phyloP scores from a whole-genome alignment of 2,888 invertebrate genomes.

The Thymelicus lineola region DNA sequence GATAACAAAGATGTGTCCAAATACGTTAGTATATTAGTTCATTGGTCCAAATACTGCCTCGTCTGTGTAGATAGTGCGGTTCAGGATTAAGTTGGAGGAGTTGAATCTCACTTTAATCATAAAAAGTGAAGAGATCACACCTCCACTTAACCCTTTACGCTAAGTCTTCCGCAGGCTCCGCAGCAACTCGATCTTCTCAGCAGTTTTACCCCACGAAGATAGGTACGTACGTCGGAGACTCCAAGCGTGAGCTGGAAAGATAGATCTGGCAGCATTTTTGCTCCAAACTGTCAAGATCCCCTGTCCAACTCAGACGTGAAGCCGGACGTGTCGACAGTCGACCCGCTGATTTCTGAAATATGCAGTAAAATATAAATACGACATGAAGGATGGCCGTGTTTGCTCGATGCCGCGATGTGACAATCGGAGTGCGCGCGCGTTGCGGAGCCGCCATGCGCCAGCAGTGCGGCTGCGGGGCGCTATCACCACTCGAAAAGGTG shows the following conservation, averaged over 20 bases:
- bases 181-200: conserved; percentile 9
- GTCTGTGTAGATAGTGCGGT: conserved; percentile 59
- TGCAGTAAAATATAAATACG: conserved; percentile 52
- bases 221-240: conserved; percentile 53
- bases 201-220: neutral
- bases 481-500: conserved; percentile 81
- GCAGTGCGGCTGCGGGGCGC: conserved; percentile 55
- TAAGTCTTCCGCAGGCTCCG: conserved; percentile 36
- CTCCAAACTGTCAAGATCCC: conserved; percentile 83
- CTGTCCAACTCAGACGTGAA: conserved; percentile 85
- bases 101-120: conserved; percentile 85
- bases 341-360: conserved; percentile 57
- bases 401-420: conserved; percentile 69
- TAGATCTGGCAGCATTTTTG: conserved; percentile 83
- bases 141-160: conserved; percentile 84
- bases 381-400: conserved; percentile 50
- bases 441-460: conserved; percentile 52
- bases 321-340: conserved; percentile 50
- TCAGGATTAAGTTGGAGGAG: conserved; percentile 86
- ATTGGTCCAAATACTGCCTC: conserved; percentile 40
- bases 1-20: neutral
- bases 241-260: conserved; percentile 85
- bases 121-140: conserved; percentile 87
- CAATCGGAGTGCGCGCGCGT: conserved; percentile 67
- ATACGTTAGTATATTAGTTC: too few species aligned